Evolutionary conservation across 2,888 invertebrate species (phyloP).

Genomic region (Xestia c-nigrum): DNA sequence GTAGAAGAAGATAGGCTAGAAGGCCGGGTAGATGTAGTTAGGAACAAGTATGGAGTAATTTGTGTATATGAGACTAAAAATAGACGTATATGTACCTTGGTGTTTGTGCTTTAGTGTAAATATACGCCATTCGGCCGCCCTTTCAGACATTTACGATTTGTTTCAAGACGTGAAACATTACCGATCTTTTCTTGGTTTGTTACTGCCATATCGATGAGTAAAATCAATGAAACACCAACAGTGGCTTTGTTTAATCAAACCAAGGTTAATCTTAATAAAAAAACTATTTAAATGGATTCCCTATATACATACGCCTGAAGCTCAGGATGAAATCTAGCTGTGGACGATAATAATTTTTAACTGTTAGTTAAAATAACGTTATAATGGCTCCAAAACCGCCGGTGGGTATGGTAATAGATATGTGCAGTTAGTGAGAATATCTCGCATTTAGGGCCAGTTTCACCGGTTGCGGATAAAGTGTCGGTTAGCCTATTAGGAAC

Average conservation of each 20-base stretch:
- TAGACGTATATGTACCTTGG: constrained; percentile 21
- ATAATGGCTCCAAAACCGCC: background rate
- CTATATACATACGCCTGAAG: no score
- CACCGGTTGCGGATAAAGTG: no score
- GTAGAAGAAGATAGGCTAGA: background rate
- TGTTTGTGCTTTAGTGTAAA: constrained; percentile 2
- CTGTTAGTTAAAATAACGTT: background rate
- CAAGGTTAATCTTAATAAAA: background rate
- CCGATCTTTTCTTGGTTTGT: constrained; percentile 11
- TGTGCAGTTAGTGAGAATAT: background rate
- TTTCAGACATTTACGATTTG: constrained; percentile 45
- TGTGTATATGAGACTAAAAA: background rate
- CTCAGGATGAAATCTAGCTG: background rate
- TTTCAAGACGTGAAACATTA: constrained; percentile 30
- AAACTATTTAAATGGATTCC: background rate
- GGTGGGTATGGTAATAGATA: background rate
- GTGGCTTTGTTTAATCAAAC: background rate
- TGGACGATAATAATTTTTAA: background rate
- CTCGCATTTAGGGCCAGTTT: no score
- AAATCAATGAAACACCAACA: background rate
- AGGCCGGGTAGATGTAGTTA: background rate
- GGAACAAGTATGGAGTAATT: background rate
- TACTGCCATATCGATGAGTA: background rate
- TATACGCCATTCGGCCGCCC: constrained; percentile 21
- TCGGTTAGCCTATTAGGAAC: no score